These are phyloP conservation scores for Xiphorhynchus elegans DNA, from an alignment of 2,113 vertebrate genomes.

Conservation along the genomic window DNA sequence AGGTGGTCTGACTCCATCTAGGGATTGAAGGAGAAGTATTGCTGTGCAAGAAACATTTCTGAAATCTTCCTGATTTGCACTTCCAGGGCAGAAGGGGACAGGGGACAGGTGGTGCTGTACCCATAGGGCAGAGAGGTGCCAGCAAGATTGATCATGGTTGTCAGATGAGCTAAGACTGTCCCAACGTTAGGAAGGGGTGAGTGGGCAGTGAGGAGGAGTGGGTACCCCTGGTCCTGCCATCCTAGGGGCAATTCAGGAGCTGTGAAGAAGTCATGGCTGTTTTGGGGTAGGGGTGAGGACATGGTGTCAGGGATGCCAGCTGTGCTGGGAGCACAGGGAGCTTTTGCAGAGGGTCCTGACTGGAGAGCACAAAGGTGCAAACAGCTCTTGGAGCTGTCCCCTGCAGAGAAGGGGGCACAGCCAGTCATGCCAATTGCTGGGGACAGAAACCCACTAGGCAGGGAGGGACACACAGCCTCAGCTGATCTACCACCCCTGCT, in stretches of 20 bases:
- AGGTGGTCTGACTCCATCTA: background rate
- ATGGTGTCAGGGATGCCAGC: fast-evolving
- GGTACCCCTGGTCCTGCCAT: background rate
- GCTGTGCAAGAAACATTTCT: background rate
- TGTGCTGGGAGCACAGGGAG: background rate
- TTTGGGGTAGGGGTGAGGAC: background rate
- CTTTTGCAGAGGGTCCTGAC: background rate
- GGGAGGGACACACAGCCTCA: background rate
- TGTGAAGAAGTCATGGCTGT: background rate
- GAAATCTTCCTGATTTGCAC: background rate
- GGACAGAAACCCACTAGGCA: background rate
- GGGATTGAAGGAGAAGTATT: background rate
- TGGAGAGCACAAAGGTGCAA: fast-evolving
- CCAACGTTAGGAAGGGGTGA: background rate
- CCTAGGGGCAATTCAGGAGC: background rate
- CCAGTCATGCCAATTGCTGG: fast-evolving
- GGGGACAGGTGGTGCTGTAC: background rate
- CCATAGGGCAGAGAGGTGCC: background rate
- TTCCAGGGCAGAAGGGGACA: background rate
- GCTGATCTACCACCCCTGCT: background rate
- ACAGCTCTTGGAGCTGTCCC: fast-evolving
- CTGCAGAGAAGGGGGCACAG: background rate
- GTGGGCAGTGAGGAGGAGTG: too few species aligned
- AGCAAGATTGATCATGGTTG: background rate
- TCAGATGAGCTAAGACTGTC: background rate